These are phyloP conservation scores for Melolontha melolontha DNA, from an alignment of 2,888 invertebrate genomes.

Conservation along the genomic window DNA sequence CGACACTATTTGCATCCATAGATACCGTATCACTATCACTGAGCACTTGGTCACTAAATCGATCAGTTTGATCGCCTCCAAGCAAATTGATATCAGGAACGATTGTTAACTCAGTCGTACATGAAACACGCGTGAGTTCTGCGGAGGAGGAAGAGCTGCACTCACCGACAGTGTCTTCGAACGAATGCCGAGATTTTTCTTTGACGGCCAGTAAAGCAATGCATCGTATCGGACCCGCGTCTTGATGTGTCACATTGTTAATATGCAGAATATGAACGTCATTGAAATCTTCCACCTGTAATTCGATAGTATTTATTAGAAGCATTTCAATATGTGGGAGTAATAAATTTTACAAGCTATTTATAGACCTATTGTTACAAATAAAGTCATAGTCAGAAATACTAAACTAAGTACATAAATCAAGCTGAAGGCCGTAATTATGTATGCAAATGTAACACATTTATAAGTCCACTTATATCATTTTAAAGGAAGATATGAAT, in stretches of 20 bases:
- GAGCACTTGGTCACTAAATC: slow-evolving; percentile 35
- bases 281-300: slow-evolving; percentile 66
- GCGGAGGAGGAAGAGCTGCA: slow-evolving; percentile 41
- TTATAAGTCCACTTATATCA: too few relatives aligned
- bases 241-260: slow-evolving; percentile 66
- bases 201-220: slow-evolving; percentile 47
- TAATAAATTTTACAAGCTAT: not conserved
- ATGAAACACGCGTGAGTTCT: slow-evolving; percentile 54
- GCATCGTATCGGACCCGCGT: slow-evolving; percentile 59
- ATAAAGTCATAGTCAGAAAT: not conserved
- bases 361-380: not conserved
- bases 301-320: slow-evolving; percentile 26
- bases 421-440: too few relatives aligned
- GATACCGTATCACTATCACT: slow-evolving; percentile 41
- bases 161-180: slow-evolving; percentile 50
- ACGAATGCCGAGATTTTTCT: slow-evolving; percentile 47
- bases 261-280: slow-evolving; percentile 72
- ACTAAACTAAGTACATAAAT: not conserved
- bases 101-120: slow-evolving; percentile 58
- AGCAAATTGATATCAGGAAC: slow-evolving; percentile 46
- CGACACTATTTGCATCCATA: slow-evolving; percentile 36
- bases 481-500: too few relatives aligned
- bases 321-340: not conserved
- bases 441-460: not conserved
- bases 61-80: slow-evolving; percentile 34